phyloP scores from a whole-genome alignment of 2,888 invertebrate genomes.

The Drosophila paucipuncta region DNA sequence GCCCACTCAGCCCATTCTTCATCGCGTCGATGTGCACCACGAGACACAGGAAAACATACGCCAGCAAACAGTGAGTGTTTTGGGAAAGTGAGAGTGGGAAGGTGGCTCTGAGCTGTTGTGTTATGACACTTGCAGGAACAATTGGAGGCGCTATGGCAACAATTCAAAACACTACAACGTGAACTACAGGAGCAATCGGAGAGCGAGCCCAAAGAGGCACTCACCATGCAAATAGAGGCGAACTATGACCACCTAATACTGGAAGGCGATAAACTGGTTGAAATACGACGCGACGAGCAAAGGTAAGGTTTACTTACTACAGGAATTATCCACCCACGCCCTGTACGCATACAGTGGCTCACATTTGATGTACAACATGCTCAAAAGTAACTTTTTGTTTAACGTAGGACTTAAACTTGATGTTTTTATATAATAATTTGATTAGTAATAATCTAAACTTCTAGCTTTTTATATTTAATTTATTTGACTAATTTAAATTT shows the following conservation, averaged over 20 bases:
- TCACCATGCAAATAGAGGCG: slow-evolving; percentile 84
- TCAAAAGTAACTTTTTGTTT: background rate
- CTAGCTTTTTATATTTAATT: background rate
- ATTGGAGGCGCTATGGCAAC: slow-evolving; percentile 84
- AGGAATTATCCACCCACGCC: slow-evolving; percentile 32
- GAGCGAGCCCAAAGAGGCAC: slow-evolving; percentile 82
- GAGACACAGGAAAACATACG: slow-evolving; percentile 83
- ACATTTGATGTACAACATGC: background rate
- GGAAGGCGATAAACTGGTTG: slow-evolving; percentile 84
- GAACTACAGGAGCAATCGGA: slow-evolving; percentile 83
- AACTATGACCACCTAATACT: slow-evolving; percentile 84
- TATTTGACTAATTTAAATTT: background rate
- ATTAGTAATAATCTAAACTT: background rate
- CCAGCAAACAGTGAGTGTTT: slow-evolving; percentile 77
- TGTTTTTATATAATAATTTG: background rate
- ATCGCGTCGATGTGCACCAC: slow-evolving; percentile 82
- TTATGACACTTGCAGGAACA: slow-evolving; percentile 65
- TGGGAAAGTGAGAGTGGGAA: background rate
- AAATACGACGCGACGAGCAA: slow-evolving; percentile 82
- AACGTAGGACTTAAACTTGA: background rate
- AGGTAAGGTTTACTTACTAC: slow-evolving; percentile 60
- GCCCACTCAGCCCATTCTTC: slow-evolving; percentile 81
- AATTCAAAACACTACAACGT: slow-evolving; percentile 84
- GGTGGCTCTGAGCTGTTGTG: slow-evolving; percentile 12
- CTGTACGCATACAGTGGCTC: slow-evolving; percentile 26